phyloP scores from a whole-genome alignment of 1,140 invertebrate genomes.

The Aplysia californica region DNA sequence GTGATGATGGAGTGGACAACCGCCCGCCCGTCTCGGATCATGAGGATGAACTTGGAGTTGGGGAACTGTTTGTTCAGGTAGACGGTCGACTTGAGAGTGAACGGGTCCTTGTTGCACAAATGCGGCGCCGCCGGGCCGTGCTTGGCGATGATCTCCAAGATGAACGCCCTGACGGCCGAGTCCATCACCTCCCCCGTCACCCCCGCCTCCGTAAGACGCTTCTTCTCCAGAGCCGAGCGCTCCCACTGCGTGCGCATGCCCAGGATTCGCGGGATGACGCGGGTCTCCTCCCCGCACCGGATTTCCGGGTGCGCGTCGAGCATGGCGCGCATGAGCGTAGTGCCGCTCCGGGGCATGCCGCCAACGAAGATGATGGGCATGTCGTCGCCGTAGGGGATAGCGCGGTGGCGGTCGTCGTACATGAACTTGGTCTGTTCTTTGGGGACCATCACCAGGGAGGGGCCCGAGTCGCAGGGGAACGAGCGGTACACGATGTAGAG shows the following conservation, averaged over 20 bases:
- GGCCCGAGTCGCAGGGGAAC: conserved; percentile 37
- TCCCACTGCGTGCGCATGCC: conserved; percentile 63
- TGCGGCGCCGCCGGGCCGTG: conserved; percentile 90
- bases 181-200: conserved; percentile 93
- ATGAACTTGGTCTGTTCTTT: conserved; percentile 45
- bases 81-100: conserved; percentile 87
- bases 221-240: conserved; percentile 56
- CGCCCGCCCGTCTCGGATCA: conserved; percentile 97
- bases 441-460: conserved; percentile 54
- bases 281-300: conserved; percentile 97
- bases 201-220: conserved; percentile 92
- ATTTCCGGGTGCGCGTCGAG: conserved; percentile 98
- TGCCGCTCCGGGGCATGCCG: conserved; percentile 95
- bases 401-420: conserved; percentile 46
- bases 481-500: conserved; percentile 32
- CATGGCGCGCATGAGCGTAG: conserved; percentile 97
- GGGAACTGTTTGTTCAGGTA: conserved; percentile 82
- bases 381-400: conserved; percentile 74
- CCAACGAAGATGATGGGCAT: conserved; percentile 98
- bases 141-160: conserved; percentile 78
- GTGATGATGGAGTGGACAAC: conserved; percentile 98
- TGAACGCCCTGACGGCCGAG: conserved; percentile 95
- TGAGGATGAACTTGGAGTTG: conserved; percentile 94
- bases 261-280: conserved; percentile 84
- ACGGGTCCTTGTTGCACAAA: conserved; percentile 99